Percentiles rank a stretch among this genome's conserved stretches.
phyloP scores from a whole-genome alignment of 2,113 vertebrate species.

The Regulus satrapa region DNA sequence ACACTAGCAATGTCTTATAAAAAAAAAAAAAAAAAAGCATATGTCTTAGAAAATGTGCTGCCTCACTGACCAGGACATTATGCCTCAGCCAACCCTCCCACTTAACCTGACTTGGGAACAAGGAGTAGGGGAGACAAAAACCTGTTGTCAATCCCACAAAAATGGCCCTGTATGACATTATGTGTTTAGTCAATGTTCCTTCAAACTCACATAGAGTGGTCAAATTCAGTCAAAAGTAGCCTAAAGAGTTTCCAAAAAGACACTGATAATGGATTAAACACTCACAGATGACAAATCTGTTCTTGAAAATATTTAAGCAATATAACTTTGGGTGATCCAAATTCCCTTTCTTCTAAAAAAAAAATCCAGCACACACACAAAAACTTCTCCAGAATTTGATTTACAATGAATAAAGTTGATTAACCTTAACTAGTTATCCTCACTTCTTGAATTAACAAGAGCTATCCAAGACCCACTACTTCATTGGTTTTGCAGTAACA shows the following conservation, averaged over 20 bases:
- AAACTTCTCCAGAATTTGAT: background rate
- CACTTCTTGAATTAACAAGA: background rate
- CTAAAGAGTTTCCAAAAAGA: background rate
- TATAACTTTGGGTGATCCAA: background rate
- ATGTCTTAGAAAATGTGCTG: no score
- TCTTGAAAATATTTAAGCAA: background rate
- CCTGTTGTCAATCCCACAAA: background rate
- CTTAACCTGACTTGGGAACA: rapidly evolving
- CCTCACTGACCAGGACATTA: background rate
- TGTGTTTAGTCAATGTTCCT: background rate
- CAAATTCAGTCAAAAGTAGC: background rate
- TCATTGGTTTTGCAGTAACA: background rate
- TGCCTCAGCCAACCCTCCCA: background rate
- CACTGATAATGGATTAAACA: background rate
- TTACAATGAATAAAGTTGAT: no score
- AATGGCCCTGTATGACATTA: background rate
- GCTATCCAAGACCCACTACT: background rate
- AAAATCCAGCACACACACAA: background rate
- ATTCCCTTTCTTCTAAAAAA: background rate
- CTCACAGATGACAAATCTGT: background rate
- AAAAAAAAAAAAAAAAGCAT: no score
- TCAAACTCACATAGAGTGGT: background rate
- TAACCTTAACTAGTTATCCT: background rate
- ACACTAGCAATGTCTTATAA: rapidly evolving
- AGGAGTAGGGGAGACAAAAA: background rate